These are phyloP conservation scores for Scomberomorus guttatus DNA, from an alignment of 2,797 vertebrate genomes.

Conservation along the genomic window DNA sequence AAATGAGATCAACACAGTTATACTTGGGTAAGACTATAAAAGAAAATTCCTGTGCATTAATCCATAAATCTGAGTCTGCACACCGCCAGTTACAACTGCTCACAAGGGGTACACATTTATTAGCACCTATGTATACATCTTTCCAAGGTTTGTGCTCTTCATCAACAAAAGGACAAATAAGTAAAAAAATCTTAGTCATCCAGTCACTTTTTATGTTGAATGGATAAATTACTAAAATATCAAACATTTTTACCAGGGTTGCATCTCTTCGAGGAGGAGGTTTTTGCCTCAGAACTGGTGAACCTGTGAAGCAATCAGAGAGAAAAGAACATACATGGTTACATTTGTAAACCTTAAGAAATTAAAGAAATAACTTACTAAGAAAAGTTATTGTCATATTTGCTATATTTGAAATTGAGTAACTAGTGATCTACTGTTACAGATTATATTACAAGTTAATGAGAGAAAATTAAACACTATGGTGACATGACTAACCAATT, in stretches of 20 bases:
- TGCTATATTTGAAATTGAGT: background rate
- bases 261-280: constrained; percentile 97
- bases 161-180: background rate
- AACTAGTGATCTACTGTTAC: background rate
- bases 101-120: background rate
- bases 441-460: constrained; percentile 1
- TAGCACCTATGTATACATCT: background rate
- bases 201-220: background rate
- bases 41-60: background rate
- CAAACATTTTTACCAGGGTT: constrained; percentile 90
- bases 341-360: background rate
- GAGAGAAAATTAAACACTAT: background rate
- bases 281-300: constrained; percentile 96
- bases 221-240: background rate
- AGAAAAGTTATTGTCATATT: background rate
- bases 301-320: constrained; percentile 84
- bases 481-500: constrained; percentile 89
- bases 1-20: constrained; percentile 25
- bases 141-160: background rate
- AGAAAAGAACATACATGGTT: background rate
- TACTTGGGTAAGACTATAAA: background rate
- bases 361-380: background rate
- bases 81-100: background rate
- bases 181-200: too few relatives aligned
- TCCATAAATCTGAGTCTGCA: background rate